A percentile compares a stretch with the other conserved stretches of the same genome.
Conservation (phyloP, 2,797 vertebrate genomes). For the Megaceryle alcyon region DNA sequence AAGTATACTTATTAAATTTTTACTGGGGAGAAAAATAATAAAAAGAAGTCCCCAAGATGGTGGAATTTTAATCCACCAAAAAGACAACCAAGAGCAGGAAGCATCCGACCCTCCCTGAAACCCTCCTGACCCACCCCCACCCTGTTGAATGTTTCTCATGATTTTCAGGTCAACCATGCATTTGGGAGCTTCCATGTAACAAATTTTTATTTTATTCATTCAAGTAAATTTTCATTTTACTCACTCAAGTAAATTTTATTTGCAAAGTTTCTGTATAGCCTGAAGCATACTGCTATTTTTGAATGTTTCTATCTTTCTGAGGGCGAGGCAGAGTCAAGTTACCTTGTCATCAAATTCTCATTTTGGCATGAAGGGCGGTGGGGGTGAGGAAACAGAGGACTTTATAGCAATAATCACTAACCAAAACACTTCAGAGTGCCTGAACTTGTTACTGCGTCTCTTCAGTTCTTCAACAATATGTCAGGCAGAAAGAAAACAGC, state of each 20-base stretch:
- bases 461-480: constrained; percentile 60
- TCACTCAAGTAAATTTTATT: constrained; percentile 2
- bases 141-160: not conserved
- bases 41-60: not conserved
- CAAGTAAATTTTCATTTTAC: not conserved
- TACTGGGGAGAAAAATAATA: not conserved
- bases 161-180: not conserved
- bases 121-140: too few species aligned
- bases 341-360: constrained; percentile 70
- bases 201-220: constrained; percentile 16
- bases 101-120: not conserved
- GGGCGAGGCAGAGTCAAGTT: constrained; percentile 54
- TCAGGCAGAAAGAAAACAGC: constrained; percentile 73
- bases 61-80: not conserved
- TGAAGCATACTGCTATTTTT: constrained; percentile 51
- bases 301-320: constrained; percentile 56
- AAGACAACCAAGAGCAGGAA: not conserved
- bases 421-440: constrained; percentile 68
- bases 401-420: constrained; percentile 69
- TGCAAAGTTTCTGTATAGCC: not conserved
- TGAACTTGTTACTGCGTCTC: constrained; percentile 64
- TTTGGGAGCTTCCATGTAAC: not conserved
- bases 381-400: constrained; percentile 61
- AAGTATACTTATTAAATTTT: not conserved
- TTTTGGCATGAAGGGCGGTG: constrained; percentile 63